These are phyloP conservation scores for Oxyura jamaicensis DNA, from an alignment of 2,113 vertebrate species.

Conservation along the genomic window DNA sequence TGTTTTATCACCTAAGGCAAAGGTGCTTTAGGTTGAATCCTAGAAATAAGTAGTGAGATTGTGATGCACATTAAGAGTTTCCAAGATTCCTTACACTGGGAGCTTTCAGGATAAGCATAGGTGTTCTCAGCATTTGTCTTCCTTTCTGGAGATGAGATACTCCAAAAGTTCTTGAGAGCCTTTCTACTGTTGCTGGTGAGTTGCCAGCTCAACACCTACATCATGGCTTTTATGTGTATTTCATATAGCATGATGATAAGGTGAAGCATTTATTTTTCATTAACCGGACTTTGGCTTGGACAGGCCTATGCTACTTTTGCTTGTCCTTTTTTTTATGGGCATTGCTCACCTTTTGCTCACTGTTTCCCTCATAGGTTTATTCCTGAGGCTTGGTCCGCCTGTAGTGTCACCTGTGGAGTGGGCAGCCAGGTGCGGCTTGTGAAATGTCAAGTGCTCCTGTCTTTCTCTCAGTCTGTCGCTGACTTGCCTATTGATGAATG, in stretches of 20 bases:
- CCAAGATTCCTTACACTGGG: background rate
- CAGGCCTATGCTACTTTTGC: background rate
- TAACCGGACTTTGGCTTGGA: background rate
- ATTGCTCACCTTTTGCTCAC: background rate
- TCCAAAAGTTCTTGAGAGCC: background rate
- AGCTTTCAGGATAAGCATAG: background rate
- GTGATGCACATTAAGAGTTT: background rate
- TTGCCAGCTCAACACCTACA: background rate
- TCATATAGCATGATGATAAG: background rate
- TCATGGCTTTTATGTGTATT: background rate
- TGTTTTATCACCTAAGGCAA: background rate
- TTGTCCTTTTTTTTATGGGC: background rate
- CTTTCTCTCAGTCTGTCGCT: conserved; percentile 93
- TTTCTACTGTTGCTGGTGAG: background rate
- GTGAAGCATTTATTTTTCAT: background rate
- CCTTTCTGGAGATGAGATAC: background rate
- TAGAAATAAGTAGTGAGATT: background rate
- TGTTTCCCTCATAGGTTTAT: conserved; percentile 83
- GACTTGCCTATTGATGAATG: conserved; percentile 93
- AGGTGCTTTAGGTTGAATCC: background rate
- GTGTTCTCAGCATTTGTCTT: background rate
- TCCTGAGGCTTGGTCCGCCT: conserved; percentile 89
- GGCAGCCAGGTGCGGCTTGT: conserved; percentile 86
- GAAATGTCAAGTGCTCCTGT: conserved; percentile 92
- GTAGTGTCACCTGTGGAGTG: conserved; percentile 89